These are phyloP conservation scores for Caprella mutica DNA, from an alignment of 2,888 invertebrate genomes.

Conservation along the genomic window DNA sequence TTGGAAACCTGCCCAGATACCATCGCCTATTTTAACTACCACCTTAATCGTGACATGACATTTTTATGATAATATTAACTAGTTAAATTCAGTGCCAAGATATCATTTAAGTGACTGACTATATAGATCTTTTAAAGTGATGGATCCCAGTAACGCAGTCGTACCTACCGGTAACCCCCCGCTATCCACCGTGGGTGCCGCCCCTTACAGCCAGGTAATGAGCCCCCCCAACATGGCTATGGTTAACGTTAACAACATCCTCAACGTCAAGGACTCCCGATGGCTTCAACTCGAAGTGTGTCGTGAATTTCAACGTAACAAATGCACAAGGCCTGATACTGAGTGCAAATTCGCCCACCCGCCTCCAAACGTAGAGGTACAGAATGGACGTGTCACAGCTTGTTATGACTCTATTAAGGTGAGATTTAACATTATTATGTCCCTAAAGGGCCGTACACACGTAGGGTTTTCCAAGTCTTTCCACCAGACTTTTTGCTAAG, in stretches of 20 bases:
- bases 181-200: conserved; percentile 13
- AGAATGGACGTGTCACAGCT: conserved; percentile 98
- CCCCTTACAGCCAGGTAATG: conserved; percentile 31
- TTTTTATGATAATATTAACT: too few relatives aligned
- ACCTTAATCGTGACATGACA: too few relatives aligned
- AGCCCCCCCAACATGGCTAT: conserved; percentile 31
- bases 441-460: too few relatives aligned
- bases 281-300: conserved; percentile 99
- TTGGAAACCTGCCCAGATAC: too few relatives aligned
- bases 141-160: conserved; percentile 31
- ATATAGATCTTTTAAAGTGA: too few relatives aligned
- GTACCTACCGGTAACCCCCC: conserved; percentile 17
- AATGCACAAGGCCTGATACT: conserved; percentile 96
- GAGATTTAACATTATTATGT: too few relatives aligned
- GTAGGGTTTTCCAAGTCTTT: too few relatives aligned
- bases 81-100: too few relatives aligned
- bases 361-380: conserved; percentile 97
- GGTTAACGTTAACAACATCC: conserved; percentile 33
- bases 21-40: too few relatives aligned
- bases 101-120: too few relatives aligned
- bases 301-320: conserved; percentile 98
- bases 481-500: too few relatives aligned
- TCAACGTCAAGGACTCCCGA: conserved; percentile 75
- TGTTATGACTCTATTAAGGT: conserved; percentile 99
- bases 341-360: conserved; percentile 99